phyloP scores from a whole-genome alignment of 2,113 vertebrate genomes.

The Platichthys flesus region DNA sequence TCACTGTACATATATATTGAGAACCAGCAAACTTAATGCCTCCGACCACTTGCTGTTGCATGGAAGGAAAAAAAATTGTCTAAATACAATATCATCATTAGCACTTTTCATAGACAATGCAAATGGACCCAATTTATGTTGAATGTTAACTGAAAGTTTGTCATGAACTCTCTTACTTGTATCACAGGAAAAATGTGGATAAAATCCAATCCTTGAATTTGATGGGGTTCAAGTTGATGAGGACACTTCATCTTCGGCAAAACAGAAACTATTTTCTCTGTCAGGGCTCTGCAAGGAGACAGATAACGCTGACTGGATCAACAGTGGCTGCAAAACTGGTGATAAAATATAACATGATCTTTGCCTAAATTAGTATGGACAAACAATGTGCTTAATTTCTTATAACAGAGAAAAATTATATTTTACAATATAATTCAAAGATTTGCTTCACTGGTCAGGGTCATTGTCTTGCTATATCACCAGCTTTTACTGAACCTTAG shows the following conservation, averaged over 20 bases:
- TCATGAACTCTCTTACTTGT: conserved; percentile 82
- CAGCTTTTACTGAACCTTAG: too few species aligned
- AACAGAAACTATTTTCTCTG: conserved; percentile 97
- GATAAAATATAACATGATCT: not conserved
- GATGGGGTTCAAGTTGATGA: conserved; percentile 95
- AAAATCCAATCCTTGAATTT: conserved; percentile 98
- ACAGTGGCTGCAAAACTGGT: not conserved
- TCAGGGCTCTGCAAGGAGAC: conserved; percentile 87
- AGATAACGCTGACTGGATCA: not conserved
- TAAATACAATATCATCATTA: not conserved
- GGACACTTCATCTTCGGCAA: conserved; percentile 98
- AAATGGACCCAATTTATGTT: not conserved
- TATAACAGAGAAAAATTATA: too few species aligned
- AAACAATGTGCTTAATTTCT: not conserved
- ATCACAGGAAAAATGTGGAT: conserved; percentile 98
- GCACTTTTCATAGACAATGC: not conserved
- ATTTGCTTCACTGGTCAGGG: too few species aligned
- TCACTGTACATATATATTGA: too few species aligned
- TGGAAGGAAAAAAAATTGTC: too few species aligned
- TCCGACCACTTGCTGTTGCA: too few species aligned
- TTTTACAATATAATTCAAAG: too few species aligned
- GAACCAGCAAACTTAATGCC: too few species aligned
- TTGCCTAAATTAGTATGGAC: not conserved
- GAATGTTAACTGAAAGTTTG: not conserved
- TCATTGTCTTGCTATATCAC: too few species aligned